Percentiles rank a stretch among this genome's conserved stretches.
phyloP scores from a whole-genome alignment of 2,797 vertebrate species.

The Helicolenus hilgendorfi region DNA sequence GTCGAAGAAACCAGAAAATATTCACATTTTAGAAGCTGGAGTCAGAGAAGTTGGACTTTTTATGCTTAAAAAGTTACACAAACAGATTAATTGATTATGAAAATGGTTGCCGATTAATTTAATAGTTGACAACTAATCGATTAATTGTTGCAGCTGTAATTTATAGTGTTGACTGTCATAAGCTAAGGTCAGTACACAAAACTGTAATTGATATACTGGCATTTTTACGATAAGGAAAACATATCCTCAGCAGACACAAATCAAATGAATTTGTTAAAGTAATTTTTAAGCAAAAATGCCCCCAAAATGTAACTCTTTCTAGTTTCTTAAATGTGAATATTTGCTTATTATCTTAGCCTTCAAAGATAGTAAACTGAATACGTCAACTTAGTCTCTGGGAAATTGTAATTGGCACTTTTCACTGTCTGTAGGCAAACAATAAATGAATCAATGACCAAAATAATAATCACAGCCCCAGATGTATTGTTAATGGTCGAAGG shows the following conservation, averaged over 20 bases:
- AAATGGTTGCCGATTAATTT: no score
- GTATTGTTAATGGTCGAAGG: not conserved
- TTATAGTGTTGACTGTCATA: not conserved
- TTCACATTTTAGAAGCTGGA: not conserved
- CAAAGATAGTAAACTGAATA: no score
- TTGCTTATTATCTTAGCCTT: no score
- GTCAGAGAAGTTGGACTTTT: accelerated
- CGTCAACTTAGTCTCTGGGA: no score
- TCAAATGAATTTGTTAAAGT: not conserved
- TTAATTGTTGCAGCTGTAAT: no score
- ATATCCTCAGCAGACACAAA: not conserved
- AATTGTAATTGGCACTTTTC: not conserved
- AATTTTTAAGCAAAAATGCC: no score
- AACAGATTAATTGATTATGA: accelerated
- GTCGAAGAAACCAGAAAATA: no score
- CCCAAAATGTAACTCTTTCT: accelerated
- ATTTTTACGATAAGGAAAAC: not conserved
- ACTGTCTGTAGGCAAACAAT: not conserved
- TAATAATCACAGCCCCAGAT: not conserved
- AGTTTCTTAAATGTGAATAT: no score
- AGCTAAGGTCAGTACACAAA: not conserved
- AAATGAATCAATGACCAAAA: no score
- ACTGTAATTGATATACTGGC: not conserved
- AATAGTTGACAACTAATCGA: no score
- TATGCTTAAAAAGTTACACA: no score